Evolutionary conservation across 1,140 invertebrate genomes (phyloP), one percentile per base, ranked within the genome.

Genomic region (Aplysia californica): DNA sequence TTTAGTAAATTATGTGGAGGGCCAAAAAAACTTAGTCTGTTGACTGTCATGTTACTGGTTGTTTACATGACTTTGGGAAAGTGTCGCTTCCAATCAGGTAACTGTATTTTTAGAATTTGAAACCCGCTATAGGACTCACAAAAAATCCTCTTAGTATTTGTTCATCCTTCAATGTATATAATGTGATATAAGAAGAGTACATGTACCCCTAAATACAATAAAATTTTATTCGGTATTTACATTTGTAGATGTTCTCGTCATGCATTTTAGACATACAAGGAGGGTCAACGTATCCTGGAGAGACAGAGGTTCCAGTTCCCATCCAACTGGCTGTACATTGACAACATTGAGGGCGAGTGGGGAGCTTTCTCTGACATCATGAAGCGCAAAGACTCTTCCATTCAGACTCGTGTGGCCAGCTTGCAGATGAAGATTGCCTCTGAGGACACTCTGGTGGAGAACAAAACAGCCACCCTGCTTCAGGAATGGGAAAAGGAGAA

Each of bases 291-390:
- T 50, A 98, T 99, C 83, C 90, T 99, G 55, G 97, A 99, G 89
- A 91, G 97, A 61, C 98, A 99, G 87, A 93, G 97, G 76, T 99
- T 99, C 92, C 97, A 99, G 90, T 99, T 99, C 90, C 98, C 98
- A 29, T 93, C 93, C 50, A 94, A 93, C 82, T 99, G 98, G 98
- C 91, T 99, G 31, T 98, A 99, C 86, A 97, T 98, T 61, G 98
- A 99, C 88, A 98, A 99, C 87, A 96, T 99, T 80, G 98, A 99
- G 90, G 98, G 98, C 1, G 98, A 99, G 92, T 99, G 98, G 98
- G 95, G 96, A 68, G 98, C 98, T 0, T 99, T 99, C 85, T 98
- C 97, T 89, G 98, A 99, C 91, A 99, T 99, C 69, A 97, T 99
- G 85, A 96, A 97, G 85, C 92, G 98, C 33, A 99, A 99, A 90